A percentile compares a stretch with the other conserved stretches of the same genome.
Evolutionary conservation across 1,140 invertebrate genomes (phyloP).

Genomic region (Bombus sylvicola): DNA sequence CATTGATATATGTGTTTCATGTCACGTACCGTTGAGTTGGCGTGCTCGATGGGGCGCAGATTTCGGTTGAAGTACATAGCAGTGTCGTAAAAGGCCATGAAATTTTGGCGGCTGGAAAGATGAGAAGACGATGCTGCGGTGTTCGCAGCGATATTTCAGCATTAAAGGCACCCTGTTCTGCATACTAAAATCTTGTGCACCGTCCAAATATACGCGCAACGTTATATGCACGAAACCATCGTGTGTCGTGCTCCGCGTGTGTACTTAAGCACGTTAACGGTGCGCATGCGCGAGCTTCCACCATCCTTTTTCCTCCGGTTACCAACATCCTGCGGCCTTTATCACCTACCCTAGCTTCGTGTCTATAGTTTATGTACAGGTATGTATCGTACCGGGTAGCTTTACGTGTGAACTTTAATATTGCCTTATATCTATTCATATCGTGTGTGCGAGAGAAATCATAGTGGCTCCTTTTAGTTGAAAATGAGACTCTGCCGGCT

Average conservation of each 20-base stretch:
- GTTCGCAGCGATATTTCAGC: slow-evolving; percentile 68
- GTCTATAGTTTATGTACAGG: not conserved
- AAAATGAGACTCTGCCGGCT: slow-evolving; percentile 46
- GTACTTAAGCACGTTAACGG: slow-evolving; percentile 49
- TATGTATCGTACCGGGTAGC: slow-evolving; percentile 43
- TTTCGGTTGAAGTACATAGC: slow-evolving; percentile 31
- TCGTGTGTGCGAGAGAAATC: slow-evolving; percentile 19
- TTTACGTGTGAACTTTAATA: slow-evolving; percentile 61
- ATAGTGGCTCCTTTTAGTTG: slow-evolving; percentile 45
- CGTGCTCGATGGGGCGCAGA: slow-evolving; percentile 16
- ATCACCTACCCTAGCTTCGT: not conserved
- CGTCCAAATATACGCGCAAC: slow-evolving; percentile 57
- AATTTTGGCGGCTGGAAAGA: slow-evolving; percentile 56
- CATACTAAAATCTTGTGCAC: slow-evolving; percentile 65
- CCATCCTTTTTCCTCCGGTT: slow-evolving; percentile 25
- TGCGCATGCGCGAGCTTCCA: not conserved
- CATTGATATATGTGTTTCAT: slow-evolving; percentile 14
- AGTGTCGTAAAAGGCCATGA: slow-evolving; percentile 49
- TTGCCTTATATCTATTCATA: slow-evolving; percentile 68
- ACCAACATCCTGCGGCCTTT: slow-evolving; percentile 18
- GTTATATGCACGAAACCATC: slow-evolving; percentile 60
- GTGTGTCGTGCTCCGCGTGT: slow-evolving; percentile 41
- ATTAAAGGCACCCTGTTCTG: slow-evolving; percentile 66
- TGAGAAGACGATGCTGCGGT: slow-evolving; percentile 41
- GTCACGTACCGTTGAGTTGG: slow-evolving; percentile 13